These are phyloP conservation scores for Phenganax subtilis DNA, from an alignment of 92 coral and sea anemone genomes.

Conservation along the genomic window DNA sequence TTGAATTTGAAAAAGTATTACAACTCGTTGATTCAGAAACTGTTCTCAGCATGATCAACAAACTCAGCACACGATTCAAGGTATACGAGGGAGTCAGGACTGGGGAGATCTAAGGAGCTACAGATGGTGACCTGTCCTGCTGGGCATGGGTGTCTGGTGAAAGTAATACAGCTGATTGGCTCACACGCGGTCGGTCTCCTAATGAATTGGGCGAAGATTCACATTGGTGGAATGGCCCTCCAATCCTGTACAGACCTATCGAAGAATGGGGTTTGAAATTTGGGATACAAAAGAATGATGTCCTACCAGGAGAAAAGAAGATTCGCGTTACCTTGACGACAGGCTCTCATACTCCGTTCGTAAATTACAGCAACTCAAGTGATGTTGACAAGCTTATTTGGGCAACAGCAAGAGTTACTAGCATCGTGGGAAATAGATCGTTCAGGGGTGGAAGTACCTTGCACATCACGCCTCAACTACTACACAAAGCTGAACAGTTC, in stretches of 20 bases:
- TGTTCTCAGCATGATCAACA: slow-evolving; percentile 54
- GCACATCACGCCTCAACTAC: slow-evolving; percentile 41
- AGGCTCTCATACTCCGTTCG: slow-evolving; percentile 25
- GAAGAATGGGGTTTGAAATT: slow-evolving; percentile 42
- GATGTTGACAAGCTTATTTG: slow-evolving; percentile 51
- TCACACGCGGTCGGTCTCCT: slow-evolving; percentile 55
- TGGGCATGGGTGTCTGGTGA: slow-evolving; percentile 62
- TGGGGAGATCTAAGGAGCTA: slow-evolving; percentile 57
- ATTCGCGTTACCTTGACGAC: slow-evolving; percentile 7
- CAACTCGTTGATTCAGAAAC: slow-evolving; percentile 57
- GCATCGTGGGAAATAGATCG: slow-evolving; percentile 43
- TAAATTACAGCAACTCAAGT: slow-evolving; percentile 53
- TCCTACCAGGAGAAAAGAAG: slow-evolving; percentile 54
- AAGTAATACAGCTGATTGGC: slow-evolving; percentile 61
- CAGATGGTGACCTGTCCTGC: slow-evolving; percentile 56
- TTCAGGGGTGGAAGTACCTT: slow-evolving; percentile 47
- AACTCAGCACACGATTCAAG: slow-evolving; percentile 57
- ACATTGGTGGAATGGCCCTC: slow-evolving; percentile 55
- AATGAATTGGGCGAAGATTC: slow-evolving; percentile 43
- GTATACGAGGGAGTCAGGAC: slow-evolving; percentile 54
- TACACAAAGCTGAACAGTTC: slow-evolving; percentile 53
- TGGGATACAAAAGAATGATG: slow-evolving; percentile 41
- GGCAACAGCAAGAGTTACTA: slow-evolving; percentile 50
- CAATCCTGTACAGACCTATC: slow-evolving; percentile 32
- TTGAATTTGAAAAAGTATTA: slow-evolving; percentile 48